A percentile compares a stretch with the other conserved stretches of the same genome.
These are phyloP conservation scores for Amblyraja radiata DNA, from an alignment of 2,797 vertebrate species.

Conservation along the genomic window DNA sequence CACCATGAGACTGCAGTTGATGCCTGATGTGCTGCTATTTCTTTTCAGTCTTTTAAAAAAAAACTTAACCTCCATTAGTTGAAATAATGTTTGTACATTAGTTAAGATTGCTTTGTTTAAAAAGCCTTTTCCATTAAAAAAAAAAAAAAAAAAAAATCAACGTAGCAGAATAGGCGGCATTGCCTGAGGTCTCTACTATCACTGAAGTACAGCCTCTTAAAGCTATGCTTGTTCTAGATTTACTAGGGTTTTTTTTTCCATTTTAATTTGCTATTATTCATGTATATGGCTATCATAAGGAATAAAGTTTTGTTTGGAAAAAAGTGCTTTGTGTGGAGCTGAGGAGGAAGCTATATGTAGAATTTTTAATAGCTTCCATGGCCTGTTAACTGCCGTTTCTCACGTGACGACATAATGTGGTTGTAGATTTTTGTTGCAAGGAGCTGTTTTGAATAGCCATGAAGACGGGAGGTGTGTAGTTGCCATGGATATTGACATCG, in stretches of 20 bases:
- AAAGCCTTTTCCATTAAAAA: conserved; percentile 8
- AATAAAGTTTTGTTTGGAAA: conserved; percentile 85
- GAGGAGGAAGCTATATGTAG: not conserved
- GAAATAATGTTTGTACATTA: conserved; percentile 34
- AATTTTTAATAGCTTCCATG: not conserved
- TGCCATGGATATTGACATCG: conserved; percentile 11
- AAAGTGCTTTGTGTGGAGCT: conserved; percentile 25
- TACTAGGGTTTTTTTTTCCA: conserved; percentile 76
- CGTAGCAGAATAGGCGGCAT: not conserved
- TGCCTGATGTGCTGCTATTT: conserved; percentile 70
- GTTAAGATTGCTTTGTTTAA: conserved; percentile 37
- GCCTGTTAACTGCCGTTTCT: not conserved
- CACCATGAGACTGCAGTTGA: conserved; percentile 65
- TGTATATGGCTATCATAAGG: conserved; percentile 85
- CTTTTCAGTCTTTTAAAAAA: conserved; percentile 60
- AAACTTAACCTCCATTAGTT: conserved; percentile 50
- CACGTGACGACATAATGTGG: not conserved
- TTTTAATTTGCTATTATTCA: conserved; percentile 79
- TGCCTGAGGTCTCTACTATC: not conserved
- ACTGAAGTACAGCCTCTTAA: conserved; percentile 19
- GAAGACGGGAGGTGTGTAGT: not conserved
- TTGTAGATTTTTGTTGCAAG: not conserved
- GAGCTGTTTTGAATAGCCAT: conserved; percentile 5
- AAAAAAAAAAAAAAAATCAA: not conserved
- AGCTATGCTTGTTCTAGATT: conserved; percentile 53